Percentiles rank a stretch among this genome's conserved stretches.
Evolutionary conservation across 2,113 vertebrate species (phyloP).

Genomic region (Ailuropoda melanoleuca): DNA sequence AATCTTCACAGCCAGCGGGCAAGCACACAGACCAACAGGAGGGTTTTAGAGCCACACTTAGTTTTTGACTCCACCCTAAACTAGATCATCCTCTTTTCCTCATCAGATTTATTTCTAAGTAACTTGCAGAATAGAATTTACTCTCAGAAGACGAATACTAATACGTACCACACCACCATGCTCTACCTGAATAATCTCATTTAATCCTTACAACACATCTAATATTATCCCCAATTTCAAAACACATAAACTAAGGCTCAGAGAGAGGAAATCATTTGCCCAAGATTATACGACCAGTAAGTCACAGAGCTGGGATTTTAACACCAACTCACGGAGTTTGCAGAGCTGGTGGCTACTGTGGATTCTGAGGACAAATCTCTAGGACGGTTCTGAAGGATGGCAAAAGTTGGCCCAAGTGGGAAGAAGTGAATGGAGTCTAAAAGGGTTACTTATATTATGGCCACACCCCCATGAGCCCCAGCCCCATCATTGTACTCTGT

Average conservation of each 20-base stretch:
- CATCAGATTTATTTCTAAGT: background rate
- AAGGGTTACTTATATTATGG: background rate
- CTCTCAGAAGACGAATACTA: background rate
- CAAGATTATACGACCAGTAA: background rate
- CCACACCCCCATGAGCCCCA: background rate
- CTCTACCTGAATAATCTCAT: background rate
- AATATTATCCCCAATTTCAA: background rate
- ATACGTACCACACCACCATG: background rate
- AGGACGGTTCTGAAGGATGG: background rate
- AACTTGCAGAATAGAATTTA: background rate
- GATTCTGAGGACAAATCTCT: background rate
- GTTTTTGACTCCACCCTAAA: background rate
- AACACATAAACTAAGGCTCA: background rate
- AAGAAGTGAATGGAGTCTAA: background rate
- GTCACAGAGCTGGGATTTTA: background rate
- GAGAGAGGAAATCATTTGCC: background rate
- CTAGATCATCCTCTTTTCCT: background rate
- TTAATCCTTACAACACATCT: background rate
- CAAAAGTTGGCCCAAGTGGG: background rate
- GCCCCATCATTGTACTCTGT: background rate
- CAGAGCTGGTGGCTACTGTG: background rate
- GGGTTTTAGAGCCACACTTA: background rate
- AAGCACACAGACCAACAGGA: background rate
- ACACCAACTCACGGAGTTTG: background rate
- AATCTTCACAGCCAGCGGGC: background rate